Evolutionary conservation across 2,797 vertebrate species (phyloP).

Genomic region (Rhabdophis nuchalis): DNA sequence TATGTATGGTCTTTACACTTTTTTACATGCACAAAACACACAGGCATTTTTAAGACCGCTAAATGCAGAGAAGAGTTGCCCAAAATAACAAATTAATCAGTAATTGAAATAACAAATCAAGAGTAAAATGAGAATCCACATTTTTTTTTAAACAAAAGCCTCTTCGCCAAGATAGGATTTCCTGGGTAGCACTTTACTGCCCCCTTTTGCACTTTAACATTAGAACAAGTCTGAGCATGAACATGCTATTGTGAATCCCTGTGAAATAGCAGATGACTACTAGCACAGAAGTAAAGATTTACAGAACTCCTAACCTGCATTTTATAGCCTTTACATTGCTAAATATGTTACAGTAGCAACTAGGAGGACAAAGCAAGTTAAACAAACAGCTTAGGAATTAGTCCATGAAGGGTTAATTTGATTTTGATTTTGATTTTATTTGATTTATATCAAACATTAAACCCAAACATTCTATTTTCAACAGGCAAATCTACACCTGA

Average conservation of each 20-base stretch:
- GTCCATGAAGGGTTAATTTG: constrained; percentile 45
- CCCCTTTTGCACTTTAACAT: constrained; percentile 77
- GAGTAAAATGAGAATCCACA: constrained; percentile 38
- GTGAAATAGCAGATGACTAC: constrained; percentile 6
- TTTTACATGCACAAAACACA: neutral
- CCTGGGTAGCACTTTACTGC: constrained; percentile 76
- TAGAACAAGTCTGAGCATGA: constrained; percentile 66
- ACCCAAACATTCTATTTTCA: constrained; percentile 47
- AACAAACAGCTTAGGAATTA: constrained; percentile 41
- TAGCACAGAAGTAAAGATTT: neutral
- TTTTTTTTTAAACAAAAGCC: neutral
- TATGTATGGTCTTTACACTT: neutral
- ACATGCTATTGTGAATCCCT: constrained; percentile 36
- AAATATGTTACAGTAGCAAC: constrained; percentile 29
- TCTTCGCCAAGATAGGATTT: constrained; percentile 41
- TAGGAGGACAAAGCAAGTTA: constrained; percentile 20
- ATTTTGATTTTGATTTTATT: too few species aligned
- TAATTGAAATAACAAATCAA: constrained; percentile 33
- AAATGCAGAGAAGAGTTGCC: neutral
- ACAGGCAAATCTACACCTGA: constrained; percentile 35
- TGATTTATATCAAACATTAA: too few species aligned
- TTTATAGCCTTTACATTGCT: constrained; percentile 42
- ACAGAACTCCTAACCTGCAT: constrained; percentile 12
- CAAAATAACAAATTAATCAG: constrained; percentile 20
- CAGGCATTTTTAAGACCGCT: neutral